Percentiles rank a stretch among this genome's conserved stretches.
These are phyloP conservation scores for Cynocephalus volans DNA, from an alignment of 2,113 vertebrate species.

Conservation along the genomic window DNA sequence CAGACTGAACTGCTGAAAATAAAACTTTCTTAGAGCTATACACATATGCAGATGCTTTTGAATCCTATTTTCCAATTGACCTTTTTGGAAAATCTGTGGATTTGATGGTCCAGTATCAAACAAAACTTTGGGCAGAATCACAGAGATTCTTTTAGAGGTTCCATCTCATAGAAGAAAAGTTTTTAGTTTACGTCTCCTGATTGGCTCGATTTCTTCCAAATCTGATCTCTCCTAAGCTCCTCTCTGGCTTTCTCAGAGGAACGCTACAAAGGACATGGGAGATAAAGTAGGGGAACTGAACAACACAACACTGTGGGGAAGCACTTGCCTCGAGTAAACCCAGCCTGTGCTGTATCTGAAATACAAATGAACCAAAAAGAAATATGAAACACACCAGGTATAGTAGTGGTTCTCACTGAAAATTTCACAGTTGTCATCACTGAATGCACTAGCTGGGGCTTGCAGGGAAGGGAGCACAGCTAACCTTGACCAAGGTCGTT, in stretches of 20 bases:
- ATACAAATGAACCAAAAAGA: constrained; percentile 64
- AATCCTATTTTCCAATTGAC: neutral
- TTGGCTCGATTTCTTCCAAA: neutral
- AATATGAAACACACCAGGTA: neutral
- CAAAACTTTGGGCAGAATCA: neutral
- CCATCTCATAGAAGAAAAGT: neutral
- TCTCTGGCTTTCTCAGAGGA: neutral
- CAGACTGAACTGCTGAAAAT: neutral
- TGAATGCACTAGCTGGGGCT: neutral
- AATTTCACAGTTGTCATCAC: neutral
- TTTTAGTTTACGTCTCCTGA: neutral
- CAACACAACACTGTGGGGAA: neutral
- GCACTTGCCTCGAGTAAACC: constrained; percentile 54
- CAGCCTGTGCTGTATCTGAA: constrained; percentile 70
- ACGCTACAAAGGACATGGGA: neutral
- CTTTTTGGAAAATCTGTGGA: neutral
- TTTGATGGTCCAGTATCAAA: neutral
- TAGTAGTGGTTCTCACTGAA: neutral
- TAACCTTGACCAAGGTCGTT: neutral
- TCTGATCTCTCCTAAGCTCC: neutral
- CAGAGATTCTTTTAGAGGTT: neutral
- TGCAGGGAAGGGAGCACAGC: neutral
- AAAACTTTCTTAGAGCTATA: neutral
- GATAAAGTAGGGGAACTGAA: neutral
- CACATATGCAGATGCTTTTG: neutral